Evolutionary conservation across 2,113 vertebrate genomes (phyloP).

Genomic region (Erythrocercus mccallii): DNA sequence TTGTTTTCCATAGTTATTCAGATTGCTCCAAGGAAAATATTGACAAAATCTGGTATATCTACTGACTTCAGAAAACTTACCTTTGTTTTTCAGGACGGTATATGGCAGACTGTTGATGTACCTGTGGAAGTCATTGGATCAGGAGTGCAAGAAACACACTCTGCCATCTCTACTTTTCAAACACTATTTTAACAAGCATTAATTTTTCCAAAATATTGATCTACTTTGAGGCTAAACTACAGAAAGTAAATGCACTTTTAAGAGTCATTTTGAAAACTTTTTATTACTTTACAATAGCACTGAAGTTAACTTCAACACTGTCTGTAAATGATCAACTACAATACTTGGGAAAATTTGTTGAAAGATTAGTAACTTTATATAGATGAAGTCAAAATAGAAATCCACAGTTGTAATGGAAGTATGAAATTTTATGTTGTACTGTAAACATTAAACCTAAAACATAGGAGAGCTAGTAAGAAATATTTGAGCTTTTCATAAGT

Average conservation of each 20-base stretch:
- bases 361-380: constrained; percentile 67
- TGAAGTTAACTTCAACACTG: constrained; percentile 87
- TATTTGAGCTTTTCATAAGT: constrained; percentile 57
- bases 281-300: constrained; percentile 86
- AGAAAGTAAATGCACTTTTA: constrained; percentile 76
- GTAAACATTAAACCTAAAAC: constrained; percentile 49
- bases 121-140: constrained; percentile 29
- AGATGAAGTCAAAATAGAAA: constrained; percentile 60
- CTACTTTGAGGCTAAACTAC: constrained; percentile 66
- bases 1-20: background rate
- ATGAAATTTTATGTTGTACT: constrained; percentile 30
- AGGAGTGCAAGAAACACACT: constrained; percentile 43
- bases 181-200: constrained; percentile 73
- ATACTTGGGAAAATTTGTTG: constrained; percentile 78
- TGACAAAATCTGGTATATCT: background rate
- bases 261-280: constrained; percentile 75
- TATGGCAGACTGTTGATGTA: constrained; percentile 92
- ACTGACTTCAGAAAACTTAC: background rate
- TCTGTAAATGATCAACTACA: constrained; percentile 75
- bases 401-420: constrained; percentile 60
- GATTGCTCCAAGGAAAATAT: background rate
- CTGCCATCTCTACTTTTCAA: constrained; percentile 61
- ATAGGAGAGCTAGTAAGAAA: constrained; percentile 54
- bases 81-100: constrained; percentile 87
- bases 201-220: constrained; percentile 55